phyloP scores from a whole-genome alignment of 2,113 vertebrate genomes.

The Chaetodon auriga region DNA sequence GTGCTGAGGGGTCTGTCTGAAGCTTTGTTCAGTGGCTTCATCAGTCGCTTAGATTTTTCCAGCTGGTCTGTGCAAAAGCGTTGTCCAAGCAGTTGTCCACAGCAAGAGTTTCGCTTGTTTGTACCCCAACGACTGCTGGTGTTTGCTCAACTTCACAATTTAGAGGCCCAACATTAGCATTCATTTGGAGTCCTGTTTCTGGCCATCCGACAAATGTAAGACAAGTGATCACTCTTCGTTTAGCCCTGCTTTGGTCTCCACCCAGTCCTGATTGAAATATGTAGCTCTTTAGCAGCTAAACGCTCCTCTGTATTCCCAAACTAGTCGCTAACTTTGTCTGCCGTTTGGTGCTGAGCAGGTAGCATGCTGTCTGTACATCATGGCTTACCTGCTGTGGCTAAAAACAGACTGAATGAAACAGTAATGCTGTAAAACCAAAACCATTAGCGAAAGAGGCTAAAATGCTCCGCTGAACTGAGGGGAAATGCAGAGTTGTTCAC shows the following conservation, averaged over 20 bases:
- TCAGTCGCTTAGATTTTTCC: background rate
- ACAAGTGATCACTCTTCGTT: background rate
- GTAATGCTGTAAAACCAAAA: background rate
- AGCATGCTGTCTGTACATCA: background rate
- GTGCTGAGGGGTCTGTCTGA: conserved; percentile 3
- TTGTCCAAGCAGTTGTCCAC: background rate
- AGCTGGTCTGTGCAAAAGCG: background rate
- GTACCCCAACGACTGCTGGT: too few species aligned
- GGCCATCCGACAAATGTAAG: background rate
- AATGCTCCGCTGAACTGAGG: background rate
- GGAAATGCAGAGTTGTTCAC: background rate
- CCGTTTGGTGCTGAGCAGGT: background rate
- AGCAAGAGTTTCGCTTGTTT: too few species aligned
- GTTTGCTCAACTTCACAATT: too few species aligned
- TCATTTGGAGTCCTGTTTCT: background rate
- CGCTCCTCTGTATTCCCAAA: background rate
- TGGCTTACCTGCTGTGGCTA: background rate
- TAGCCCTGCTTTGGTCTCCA: background rate
- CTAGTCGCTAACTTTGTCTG: background rate
- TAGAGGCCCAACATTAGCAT: background rate
- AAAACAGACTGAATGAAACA: background rate
- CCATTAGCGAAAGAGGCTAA: background rate
- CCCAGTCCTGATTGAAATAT: too few species aligned
- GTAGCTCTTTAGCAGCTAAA: background rate
- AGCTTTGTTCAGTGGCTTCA: background rate